phyloP scores from a whole-genome alignment of 2,113 vertebrate genomes.

The Chitala chitala region DNA sequence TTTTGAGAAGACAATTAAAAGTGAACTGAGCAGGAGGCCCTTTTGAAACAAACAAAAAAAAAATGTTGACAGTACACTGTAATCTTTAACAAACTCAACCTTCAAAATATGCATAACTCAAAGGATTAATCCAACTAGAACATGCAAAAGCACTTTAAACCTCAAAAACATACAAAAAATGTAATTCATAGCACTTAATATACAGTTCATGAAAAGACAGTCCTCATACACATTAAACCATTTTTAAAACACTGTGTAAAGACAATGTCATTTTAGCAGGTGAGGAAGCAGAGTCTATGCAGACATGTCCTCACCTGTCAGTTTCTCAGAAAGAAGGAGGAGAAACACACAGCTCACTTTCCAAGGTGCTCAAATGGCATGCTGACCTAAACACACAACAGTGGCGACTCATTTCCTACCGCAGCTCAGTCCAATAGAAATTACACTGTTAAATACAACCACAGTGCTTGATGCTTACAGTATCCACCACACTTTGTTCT shows the following conservation, averaged over 20 bases:
- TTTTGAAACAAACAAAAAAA: not conserved
- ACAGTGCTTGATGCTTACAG: too few relatives aligned
- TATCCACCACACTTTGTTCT: too few relatives aligned
- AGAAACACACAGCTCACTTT: constrained; percentile 70
- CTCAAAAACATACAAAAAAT: too few relatives aligned
- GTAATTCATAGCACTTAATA: too few relatives aligned
- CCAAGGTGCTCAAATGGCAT: constrained; percentile 97
- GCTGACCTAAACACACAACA: constrained; percentile 71
- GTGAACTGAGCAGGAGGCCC: not conserved
- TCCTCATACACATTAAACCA: too few relatives aligned
- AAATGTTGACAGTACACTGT: not conserved
- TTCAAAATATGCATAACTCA: not conserved
- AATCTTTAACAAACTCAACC: not conserved
- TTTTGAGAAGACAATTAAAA: not conserved
- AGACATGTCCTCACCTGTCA: constrained; percentile 42
- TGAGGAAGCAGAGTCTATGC: not conserved
- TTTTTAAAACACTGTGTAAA: too few relatives aligned
- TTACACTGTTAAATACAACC: too few relatives aligned
- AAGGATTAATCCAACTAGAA: too few relatives aligned
- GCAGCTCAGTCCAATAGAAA: not conserved
- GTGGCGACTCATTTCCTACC: not conserved
- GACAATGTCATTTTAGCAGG: not conserved
- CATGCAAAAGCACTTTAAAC: too few relatives aligned
- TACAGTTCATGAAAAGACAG: too few relatives aligned
- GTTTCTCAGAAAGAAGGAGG: constrained; percentile 42